Evolutionary conservation across 2,888 invertebrate genomes (phyloP), one percentile per base, ranked within the genome.

Genomic region (Lathronympha strigana): DNA sequence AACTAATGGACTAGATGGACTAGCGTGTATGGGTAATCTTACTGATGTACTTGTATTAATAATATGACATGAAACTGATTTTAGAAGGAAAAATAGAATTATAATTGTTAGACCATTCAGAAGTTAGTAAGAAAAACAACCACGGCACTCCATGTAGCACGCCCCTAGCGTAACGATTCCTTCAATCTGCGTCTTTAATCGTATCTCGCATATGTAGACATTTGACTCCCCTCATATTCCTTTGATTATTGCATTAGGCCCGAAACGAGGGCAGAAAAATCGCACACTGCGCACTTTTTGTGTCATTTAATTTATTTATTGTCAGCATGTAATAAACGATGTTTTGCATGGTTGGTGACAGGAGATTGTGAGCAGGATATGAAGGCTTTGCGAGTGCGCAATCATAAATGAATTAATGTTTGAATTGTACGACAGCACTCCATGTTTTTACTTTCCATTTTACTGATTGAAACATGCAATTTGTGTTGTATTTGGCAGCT

Each of bases 161-260:
- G 78, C 74, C 83, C 83, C 83, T 78, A 75, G 71, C 71, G 67
- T 77, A 78, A 79, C 77, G 73, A 80, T 81, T 72, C 75, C 76
- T 74, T 71, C 72, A 79, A 83, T 76, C 72, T 71, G 75, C 83
- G 83, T 84, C 83, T 83, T 86, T 89, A 87, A 90, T 86, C 86
- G 86, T 81, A 73, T 70, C 73, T 79, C 85, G 79, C 90, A 88
- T 88, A 87, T 88, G 89, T 82, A 86, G 80, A 83, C 83, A 77
- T 88, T 89, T 88, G 88, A 88, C 87, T 86, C 80, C 89, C 88
- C 88, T 87, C 86, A 83, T 88, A 86, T 90, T 87, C 83, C 80
- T 92, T 90, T 91, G 90, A 91, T 91, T 91, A 91, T 92, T 89
- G 83, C 86, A 84, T 90, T 87, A 88, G 77, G 76, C 69, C 67